A percentile compares a stretch with the other conserved stretches of the same genome.
phyloP scores from a whole-genome alignment of 2,888 invertebrate genomes.

The Morinoia aosen region DNA sequence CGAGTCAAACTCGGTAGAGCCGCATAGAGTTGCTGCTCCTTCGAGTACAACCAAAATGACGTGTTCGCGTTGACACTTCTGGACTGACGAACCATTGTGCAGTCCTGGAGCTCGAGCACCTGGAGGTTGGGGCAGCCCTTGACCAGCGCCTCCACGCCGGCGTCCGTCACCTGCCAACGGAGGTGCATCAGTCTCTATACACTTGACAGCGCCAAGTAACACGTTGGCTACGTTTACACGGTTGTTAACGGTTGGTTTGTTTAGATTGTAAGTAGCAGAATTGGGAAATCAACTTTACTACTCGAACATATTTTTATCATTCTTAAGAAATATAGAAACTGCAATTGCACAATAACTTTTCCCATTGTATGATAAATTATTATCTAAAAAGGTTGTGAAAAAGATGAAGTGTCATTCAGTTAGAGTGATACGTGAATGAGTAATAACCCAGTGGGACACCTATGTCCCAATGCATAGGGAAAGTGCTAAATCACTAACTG shows the following conservation, averaged over 20 bases:
- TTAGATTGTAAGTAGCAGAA: too few relatives aligned
- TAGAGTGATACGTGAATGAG: too few relatives aligned
- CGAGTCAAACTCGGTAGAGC: neutral
- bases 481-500: too few relatives aligned
- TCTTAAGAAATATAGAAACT: too few relatives aligned
- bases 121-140: neutral
- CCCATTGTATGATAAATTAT: too few relatives aligned
- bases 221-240: neutral
- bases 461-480: too few relatives aligned
- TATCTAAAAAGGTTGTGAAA: too few relatives aligned
- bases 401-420: too few relatives aligned
- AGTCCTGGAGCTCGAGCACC: slow-evolving; percentile 35
- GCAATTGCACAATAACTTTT: too few relatives aligned
- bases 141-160: slow-evolving; percentile 7
- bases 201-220: neutral
- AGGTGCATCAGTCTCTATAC: neutral
- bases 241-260: neutral
- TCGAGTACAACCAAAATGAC: neutral
- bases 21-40: neutral
- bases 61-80: neutral
- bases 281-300: neutral
- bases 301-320: too few relatives aligned
- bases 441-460: too few relatives aligned
- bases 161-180: neutral
- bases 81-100: neutral